Conservation (phyloP, 2,797 vertebrate genomes). For the Forpus xanthops region DNA sequence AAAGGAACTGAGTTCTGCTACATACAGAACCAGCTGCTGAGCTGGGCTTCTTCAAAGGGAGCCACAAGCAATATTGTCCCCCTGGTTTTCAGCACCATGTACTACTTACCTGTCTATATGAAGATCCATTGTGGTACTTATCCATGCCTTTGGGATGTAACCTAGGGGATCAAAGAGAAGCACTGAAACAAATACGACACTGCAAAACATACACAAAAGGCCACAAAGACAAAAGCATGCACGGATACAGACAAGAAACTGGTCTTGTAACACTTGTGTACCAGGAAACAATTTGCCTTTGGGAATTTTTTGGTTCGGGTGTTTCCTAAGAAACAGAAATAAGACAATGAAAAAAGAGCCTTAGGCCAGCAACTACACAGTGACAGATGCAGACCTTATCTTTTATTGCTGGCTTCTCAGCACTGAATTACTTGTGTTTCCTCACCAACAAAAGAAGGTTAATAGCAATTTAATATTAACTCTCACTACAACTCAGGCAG, state of each 20-base stretch:
- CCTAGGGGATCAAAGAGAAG: constrained; percentile 73
- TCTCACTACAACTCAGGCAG: background rate
- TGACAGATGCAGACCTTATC: background rate
- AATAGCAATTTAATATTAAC: background rate
- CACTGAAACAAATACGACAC: background rate
- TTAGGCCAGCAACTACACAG: background rate
- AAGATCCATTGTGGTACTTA: constrained; percentile 87
- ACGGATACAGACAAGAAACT: background rate
- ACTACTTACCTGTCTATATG: constrained; percentile 81
- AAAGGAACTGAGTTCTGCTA: background rate
- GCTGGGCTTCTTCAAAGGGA: background rate
- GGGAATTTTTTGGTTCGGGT: background rate
- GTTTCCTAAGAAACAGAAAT: background rate
- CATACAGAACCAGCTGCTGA: background rate
- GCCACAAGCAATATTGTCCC: background rate
- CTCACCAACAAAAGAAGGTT: background rate
- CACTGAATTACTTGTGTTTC: background rate
- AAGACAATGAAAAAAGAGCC: background rate
- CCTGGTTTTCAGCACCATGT: background rate
- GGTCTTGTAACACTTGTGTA: fast-evolving
- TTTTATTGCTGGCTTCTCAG: background rate
- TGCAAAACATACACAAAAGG: background rate
- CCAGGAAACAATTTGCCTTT: background rate
- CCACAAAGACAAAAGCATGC: background rate
- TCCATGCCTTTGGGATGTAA: constrained; percentile 88